Evolutionary conservation across 2,113 vertebrate species (phyloP), one percentile per base, ranked within the genome.

Genomic region (Entelurus aequoreus): DNA sequence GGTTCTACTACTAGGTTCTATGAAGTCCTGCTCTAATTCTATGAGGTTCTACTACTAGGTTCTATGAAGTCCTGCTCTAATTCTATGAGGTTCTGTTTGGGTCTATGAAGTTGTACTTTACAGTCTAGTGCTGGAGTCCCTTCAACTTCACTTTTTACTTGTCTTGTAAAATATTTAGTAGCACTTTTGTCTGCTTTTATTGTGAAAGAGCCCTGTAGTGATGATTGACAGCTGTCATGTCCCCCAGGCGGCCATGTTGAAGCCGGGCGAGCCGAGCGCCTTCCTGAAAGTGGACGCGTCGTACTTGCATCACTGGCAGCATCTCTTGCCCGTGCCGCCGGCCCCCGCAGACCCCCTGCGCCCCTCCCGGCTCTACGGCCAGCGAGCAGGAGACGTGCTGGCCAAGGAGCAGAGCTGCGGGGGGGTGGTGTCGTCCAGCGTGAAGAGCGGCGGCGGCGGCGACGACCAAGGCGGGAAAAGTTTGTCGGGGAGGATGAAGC

Each of bases 251-350:
- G 76, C 89, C 82, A 99, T 99, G 96, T 86, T 99, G 93, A 98
- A 98, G 87, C 95, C 96, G 19, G 93, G 95, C 6, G 96, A 98
- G 21, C 88, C 92, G 51, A 91, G 91, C 63, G 94, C 96, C 81
- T 98, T 98, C 89, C 91, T 99, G 63, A 99, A 99, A 90, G 94
- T 99, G 89, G 97, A 99, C 88, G 94, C 95, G 46, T 91, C 94
- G 47, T 98, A 98, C 81, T 90, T 99, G 72, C 96, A 98, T 80
- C 96, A 99, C 90, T 99, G 97, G 97, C 95, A 97, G 87, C 96
- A 99, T 86, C 95, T 98, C 50, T 97, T 98, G 86, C 96, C 96
- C 3, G 94, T 94, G 74, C 87, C 84, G 65, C 93, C 91, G 76
- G 28, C 28, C 28, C 3, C 28, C 87, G 94, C 6, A 97, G 96